Percentiles rank a stretch among this genome's conserved stretches.
Conservation (phyloP, 1,140 invertebrate genomes). For the Brachionus plicatilis region DNA sequence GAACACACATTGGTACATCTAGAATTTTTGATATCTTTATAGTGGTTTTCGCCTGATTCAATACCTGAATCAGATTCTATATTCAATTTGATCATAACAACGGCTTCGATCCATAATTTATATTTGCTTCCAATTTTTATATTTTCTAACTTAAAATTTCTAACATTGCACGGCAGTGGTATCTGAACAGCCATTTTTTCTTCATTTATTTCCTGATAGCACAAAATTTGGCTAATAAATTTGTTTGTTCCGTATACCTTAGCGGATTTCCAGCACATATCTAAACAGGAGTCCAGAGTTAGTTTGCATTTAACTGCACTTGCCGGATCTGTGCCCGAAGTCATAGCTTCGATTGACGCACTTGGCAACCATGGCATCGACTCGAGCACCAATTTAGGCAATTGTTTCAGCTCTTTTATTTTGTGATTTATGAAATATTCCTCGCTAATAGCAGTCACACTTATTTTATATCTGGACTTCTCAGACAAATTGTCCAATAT, state of each 20-base stretch:
- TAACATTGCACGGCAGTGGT: not conserved
- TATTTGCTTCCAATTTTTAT: constrained; percentile 44
- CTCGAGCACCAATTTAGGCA: constrained; percentile 46
- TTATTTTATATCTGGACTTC: constrained; percentile 52
- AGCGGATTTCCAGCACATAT: constrained; percentile 50
- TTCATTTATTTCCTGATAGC: constrained; percentile 50
- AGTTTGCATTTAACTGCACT: constrained; percentile 47
- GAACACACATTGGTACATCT: constrained; percentile 53
- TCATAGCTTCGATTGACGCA: constrained; percentile 46
- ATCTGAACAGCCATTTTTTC: constrained; percentile 46
- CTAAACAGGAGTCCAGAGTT: constrained; percentile 47
- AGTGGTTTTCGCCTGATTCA: constrained; percentile 37
- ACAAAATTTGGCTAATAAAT: constrained; percentile 48
- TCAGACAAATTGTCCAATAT: constrained; percentile 50
- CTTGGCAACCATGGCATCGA: constrained; percentile 51
- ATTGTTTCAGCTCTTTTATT: constrained; percentile 45
- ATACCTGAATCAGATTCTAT: constrained; percentile 47
- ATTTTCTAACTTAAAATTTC: constrained; percentile 1
- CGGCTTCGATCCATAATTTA: constrained; percentile 52
- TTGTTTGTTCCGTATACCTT: constrained; percentile 53
- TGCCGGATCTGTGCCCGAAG: constrained; percentile 51
- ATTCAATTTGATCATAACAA: constrained; percentile 55
- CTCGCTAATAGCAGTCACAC: constrained; percentile 53
- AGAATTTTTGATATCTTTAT: constrained; percentile 47
- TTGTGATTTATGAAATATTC: constrained; percentile 54